A percentile compares a stretch with the other conserved stretches of the same genome.
These are phyloP conservation scores for Paralinhomoeus sp. DNA, from an alignment of 2,888 invertebrate genomes.

Conservation along the genomic window DNA sequence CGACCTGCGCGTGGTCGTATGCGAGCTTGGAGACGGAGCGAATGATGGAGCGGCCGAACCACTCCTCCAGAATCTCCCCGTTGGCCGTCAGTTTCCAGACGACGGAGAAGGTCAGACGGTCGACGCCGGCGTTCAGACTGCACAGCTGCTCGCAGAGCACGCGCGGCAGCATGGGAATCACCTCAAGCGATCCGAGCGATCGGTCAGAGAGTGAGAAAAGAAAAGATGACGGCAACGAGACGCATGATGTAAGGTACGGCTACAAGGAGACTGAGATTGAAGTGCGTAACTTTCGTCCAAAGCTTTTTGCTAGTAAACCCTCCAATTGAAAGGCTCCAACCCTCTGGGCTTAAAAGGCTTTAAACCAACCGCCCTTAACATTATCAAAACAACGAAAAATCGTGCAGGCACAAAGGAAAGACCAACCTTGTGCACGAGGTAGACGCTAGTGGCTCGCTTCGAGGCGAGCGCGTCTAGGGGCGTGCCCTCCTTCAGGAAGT, in stretches of 20 bases:
- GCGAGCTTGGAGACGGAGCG: slow-evolving; percentile 61
- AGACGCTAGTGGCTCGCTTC: slow-evolving; percentile 62
- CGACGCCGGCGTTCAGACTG: slow-evolving; percentile 28
- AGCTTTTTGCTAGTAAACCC: too few relatives aligned
- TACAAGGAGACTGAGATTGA: too few relatives aligned
- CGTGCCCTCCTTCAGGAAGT: slow-evolving; percentile 49
- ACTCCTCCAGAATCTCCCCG: slow-evolving; percentile 42
- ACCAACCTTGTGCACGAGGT: slow-evolving; percentile 60
- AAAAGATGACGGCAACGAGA: too few relatives aligned
- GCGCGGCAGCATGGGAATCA: slow-evolving; percentile 73
- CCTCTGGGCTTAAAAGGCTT: too few relatives aligned
- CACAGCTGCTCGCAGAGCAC: slow-evolving; percentile 42
- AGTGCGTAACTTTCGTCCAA: too few relatives aligned
- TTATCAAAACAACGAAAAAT: too few relatives aligned
- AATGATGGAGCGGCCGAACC: slow-evolving; percentile 55
- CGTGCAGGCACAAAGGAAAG: too few relatives aligned
- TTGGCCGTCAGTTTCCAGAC: slow-evolving; percentile 55
- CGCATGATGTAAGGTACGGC: too few relatives aligned
- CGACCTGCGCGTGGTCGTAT: slow-evolving; percentile 69
- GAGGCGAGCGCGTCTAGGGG: slow-evolving; percentile 51
- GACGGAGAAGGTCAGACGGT: slow-evolving; percentile 51
- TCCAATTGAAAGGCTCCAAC: too few relatives aligned
- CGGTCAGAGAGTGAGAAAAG: too few relatives aligned
- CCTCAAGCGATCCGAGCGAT: too few relatives aligned
- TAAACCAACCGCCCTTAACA: too few relatives aligned